Evolutionary conservation across 2,888 invertebrate genomes (phyloP).

Genomic region (Stegophylla sp.): DNA sequence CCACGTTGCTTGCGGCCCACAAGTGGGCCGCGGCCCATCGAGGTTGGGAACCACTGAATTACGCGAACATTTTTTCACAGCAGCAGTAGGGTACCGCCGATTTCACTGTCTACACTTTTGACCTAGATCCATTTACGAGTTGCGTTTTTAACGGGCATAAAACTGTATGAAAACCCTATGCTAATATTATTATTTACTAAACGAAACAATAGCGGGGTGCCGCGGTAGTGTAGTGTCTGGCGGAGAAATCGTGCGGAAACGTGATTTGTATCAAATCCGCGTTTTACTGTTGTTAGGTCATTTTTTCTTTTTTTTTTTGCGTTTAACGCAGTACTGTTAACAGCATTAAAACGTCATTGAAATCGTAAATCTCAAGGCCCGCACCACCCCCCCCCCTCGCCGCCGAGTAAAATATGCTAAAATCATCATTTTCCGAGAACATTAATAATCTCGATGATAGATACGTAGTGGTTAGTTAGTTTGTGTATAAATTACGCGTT

Average conservation of each 20-base stretch:
- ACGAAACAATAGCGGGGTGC: slow-evolving; percentile 17
- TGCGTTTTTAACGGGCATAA: slow-evolving; percentile 46
- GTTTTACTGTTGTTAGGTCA: neutral
- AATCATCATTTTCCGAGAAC: neutral
- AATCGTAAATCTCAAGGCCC: slow-evolving; percentile 30
- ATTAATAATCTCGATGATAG: neutral
- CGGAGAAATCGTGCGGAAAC: slow-evolving; percentile 45
- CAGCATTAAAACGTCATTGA: slow-evolving; percentile 15
- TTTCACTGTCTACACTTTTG: slow-evolving; percentile 45
- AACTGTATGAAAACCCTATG: slow-evolving; percentile 46
- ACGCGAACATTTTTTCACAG: neutral
- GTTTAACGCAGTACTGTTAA: neutral
- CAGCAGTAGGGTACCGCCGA: neutral
- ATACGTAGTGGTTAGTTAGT: neutral
- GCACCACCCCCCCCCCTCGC: no score
- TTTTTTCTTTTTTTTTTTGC: no score
- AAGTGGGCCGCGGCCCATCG: no score
- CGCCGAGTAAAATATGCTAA: neutral
- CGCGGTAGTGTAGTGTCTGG: neutral
- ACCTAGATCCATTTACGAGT: slow-evolving; percentile 38
- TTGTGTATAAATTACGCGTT: neutral
- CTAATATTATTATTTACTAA: slow-evolving; percentile 44
- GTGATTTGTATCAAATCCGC: slow-evolving; percentile 43
- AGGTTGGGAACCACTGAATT: no score
- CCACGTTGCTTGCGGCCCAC: no score